Base-by-base conservation (phyloP, 2,113 vertebrate species). In the Athene cunicularia region DNA sequence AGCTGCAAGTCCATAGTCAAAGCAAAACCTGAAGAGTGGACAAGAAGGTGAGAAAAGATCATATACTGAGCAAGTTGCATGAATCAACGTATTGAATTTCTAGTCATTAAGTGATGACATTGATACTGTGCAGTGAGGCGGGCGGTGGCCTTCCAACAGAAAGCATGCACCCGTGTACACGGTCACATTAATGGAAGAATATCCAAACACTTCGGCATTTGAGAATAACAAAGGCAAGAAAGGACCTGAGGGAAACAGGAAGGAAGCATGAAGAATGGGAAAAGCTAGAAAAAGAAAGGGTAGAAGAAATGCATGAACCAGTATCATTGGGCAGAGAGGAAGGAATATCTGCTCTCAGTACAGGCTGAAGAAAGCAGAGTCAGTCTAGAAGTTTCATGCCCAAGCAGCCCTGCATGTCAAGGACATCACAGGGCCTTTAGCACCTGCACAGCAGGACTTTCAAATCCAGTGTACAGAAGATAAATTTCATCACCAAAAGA, bases 121-220 rank as follows among this genome's bases (percentile, higher is more conserved):
- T 30, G 59, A 80, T 45, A 55, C 59, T 53, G 53, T 17, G 49
- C 63, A 83, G 18, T 4, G 45, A 89, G n/a, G 80, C 4, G 1
- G 76, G 75, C 43, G 90, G 70, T 2, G 53, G 47, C 79, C 18
- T 68, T 55, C 43, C n/a, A 7, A 47, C 27, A 68, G 30, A 19
- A 92, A 75, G 39, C 23, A 60, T 0, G 3, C 33, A 64, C 33
- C 17, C 28, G 0, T 7, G 15, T n/a, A 55, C 1, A 0, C 3
- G 5, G 45, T 56, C 50, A 80, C 13, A 30, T 39, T 17, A 62
- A 76, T 7, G 14, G 59, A 47, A 90, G 35, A 12, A 3, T 52
- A 28, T 41, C 35, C 19, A 11, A 73, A 85, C 92, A 35, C 32
- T 49, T 80, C 33, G 30, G 62, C 21, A 37, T 56, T 30, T 60